phyloP scores from a whole-genome alignment of 1,140 invertebrate species.

The Pararge aegeria region DNA sequence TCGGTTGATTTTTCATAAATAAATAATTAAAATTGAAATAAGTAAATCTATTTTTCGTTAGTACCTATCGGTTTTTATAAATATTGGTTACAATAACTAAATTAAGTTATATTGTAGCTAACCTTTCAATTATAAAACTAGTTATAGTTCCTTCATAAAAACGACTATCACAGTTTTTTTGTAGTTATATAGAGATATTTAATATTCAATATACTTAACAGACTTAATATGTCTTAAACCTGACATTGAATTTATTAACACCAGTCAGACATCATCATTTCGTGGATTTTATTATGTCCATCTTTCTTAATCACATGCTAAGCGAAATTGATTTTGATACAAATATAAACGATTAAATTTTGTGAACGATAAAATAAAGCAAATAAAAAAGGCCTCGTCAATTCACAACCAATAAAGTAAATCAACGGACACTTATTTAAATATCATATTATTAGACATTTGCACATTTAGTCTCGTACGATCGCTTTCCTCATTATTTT shows the following conservation, averaged over 20 bases:
- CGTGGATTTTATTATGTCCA: background rate
- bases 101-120: too few species aligned
- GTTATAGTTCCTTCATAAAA: too few species aligned
- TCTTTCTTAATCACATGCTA: background rate
- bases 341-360: background rate
- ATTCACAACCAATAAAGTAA: slow-evolving; percentile 17
- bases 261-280: background rate
- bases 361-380: slow-evolving; percentile 7
- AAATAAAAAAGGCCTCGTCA: background rate
- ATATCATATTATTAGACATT: slow-evolving; percentile 18
- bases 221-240: background rate
- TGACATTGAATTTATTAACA: background rate
- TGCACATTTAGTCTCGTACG: slow-evolving; percentile 21
- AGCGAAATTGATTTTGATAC: background rate
- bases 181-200: too few species aligned
- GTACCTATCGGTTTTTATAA: too few species aligned
- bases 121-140: too few species aligned
- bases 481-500: slow-evolving; percentile 11
- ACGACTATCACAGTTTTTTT: too few species aligned
- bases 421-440: slow-evolving; percentile 17
- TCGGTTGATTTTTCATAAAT: too few species aligned
- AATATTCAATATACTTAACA: too few species aligned
- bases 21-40: too few species aligned
- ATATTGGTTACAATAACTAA: too few species aligned
- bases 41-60: too few species aligned